These are phyloP conservation scores for Dicaeum eximium DNA, from an alignment of 2,113 vertebrate species.

Conservation along the genomic window DNA sequence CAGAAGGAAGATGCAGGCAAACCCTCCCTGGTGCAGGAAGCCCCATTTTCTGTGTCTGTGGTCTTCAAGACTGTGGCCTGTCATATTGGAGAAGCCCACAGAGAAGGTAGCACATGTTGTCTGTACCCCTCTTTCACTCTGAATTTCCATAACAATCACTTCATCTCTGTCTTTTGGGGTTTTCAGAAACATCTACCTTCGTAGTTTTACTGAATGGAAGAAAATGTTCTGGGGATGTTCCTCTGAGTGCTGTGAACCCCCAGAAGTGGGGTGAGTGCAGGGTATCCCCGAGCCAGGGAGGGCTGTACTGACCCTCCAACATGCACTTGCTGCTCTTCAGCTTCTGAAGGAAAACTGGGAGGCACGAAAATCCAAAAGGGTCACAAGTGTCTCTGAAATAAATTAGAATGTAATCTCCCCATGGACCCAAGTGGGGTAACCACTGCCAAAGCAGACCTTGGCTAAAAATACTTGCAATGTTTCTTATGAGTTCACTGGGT, in stretches of 20 bases:
- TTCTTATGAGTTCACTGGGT: background rate
- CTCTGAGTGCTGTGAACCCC: background rate
- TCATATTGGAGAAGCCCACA: background rate
- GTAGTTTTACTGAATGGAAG: background rate
- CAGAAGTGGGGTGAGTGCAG: accelerated
- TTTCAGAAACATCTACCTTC: background rate
- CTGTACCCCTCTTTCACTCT: background rate
- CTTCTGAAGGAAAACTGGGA: background rate
- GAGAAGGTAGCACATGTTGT: background rate
- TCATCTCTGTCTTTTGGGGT: background rate
- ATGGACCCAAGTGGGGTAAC: background rate
- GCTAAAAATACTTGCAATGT: background rate
- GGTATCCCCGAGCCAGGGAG: background rate
- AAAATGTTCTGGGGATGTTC: background rate
- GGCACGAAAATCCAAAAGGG: background rate
- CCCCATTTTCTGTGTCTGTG: background rate
- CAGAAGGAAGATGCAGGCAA: background rate
- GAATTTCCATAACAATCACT: background rate
- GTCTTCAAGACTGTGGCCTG: background rate
- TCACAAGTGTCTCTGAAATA: background rate
- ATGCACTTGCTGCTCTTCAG: background rate
- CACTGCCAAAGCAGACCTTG: background rate
- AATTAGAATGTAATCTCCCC: background rate
- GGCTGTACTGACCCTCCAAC: background rate
- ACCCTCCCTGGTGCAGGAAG: background rate